Evolutionary conservation across 2,888 invertebrate species (phyloP).

Genomic region (Oscheius sp.): DNA sequence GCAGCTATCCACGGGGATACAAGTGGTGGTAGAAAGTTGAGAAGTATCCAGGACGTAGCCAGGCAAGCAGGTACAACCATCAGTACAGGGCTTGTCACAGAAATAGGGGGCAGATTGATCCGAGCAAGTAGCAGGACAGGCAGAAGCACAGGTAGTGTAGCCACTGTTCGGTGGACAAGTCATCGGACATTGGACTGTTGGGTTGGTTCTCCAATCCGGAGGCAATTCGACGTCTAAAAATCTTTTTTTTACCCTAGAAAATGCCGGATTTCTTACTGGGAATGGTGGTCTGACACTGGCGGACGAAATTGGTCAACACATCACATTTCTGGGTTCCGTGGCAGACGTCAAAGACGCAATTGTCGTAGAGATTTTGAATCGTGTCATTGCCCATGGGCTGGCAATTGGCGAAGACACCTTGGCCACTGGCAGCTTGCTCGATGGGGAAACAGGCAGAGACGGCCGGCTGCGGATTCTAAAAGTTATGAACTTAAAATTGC

Average conservation of each 20-base stretch:
- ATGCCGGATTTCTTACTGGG: constrained; percentile 31
- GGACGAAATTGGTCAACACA: constrained; percentile 46
- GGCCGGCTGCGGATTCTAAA: constrained; percentile 35
- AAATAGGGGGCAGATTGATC: constrained; percentile 40
- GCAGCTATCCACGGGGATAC: constrained; percentile 53
- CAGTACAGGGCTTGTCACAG: constrained; percentile 38
- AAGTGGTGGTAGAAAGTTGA: constrained; percentile 28
- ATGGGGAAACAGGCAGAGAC: constrained; percentile 45
- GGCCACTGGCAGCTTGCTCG: constrained; percentile 44
- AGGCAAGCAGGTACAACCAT: constrained; percentile 24
- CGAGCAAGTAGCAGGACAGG: constrained; percentile 64
- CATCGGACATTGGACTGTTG: constrained; percentile 42
- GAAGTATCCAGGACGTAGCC: constrained; percentile 29
- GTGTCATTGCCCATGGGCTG: constrained; percentile 48
- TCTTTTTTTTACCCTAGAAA: too few species aligned
- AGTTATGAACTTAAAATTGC: too few species aligned
- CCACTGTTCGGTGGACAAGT: constrained; percentile 53
- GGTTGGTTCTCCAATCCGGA: constrained; percentile 39
- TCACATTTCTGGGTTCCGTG: constrained; percentile 46
- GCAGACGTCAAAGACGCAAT: constrained; percentile 65
- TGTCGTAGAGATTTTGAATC: constrained; percentile 52
- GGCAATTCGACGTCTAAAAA: background rate
- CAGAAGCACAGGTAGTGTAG: constrained; percentile 51
- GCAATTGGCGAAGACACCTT: constrained; percentile 63
- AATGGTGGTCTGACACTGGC: constrained; percentile 43